Evolutionary conservation across 2,888 invertebrate species (phyloP), one percentile per base, ranked within the genome.

Genomic region (Uropetala carovei): DNA sequence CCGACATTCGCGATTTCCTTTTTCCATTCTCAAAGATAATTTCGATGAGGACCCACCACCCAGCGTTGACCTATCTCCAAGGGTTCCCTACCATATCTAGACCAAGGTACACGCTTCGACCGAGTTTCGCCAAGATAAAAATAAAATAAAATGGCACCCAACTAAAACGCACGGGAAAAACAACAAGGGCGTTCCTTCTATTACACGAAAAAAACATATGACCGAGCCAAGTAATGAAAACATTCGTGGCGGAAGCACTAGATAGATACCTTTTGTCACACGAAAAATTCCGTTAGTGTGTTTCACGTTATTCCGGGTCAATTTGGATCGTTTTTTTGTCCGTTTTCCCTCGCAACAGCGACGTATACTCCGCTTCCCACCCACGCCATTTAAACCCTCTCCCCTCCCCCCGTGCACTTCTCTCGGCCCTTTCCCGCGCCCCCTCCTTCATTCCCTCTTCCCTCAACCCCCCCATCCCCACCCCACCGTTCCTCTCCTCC

Each of bases 271-370:
- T 18, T 27, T 75, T 75, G 75, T 75, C 22, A 27, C 75, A 27
- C 13, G 75, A 75, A 75, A 27, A 22, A n/a, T 16, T 68, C 68
- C 68, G 68, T 68, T 68, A n/a, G 75, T 22, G 22, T 75, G 43
- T 43, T 43, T 43, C 43, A 43, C 14, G 27, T 75, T 75, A 75
- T 75, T 75, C 75, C 75, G 27, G 75, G 75, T 75, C 75, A 75
- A 75, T 75, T 75, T 75, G 27, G 75, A 27, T 75, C 75, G 75
- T 75, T 27, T 75, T 75, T 75, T 75, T 75, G 75, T 75, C 16
- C 75, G 75, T 75, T 75, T 27, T 22, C 75, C 75, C 75, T 75
- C 75, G 22, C 75, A 10, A 75, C 75, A 27, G 75, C 5, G 43
- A 43, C 3, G 43, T 13, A 75, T 75, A 75, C 75, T 7, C 27